Evolutionary conservation across 2,113 vertebrate genomes (phyloP).

Genomic region (Clarias gariepinus): DNA sequence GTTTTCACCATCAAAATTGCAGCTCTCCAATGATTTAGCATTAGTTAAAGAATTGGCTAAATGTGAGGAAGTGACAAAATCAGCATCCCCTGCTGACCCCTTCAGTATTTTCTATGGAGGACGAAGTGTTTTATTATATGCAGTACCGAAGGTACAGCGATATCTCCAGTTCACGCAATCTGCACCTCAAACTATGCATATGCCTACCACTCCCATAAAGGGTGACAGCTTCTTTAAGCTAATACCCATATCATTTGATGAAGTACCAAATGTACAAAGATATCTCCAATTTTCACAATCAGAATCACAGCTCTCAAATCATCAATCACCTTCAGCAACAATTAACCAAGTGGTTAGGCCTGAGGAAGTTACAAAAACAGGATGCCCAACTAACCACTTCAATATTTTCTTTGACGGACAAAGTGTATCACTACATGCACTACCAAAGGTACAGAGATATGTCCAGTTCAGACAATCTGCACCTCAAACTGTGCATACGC

Average conservation of each 20-base stretch:
- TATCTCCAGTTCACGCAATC: slow-evolving; percentile 12
- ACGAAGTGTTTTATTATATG: not conserved
- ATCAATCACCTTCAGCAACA: not conserved
- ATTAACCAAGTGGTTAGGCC: not conserved
- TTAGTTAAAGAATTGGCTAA: not conserved
- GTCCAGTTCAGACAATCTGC: slow-evolving; percentile 27
- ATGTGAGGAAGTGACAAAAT: not conserved
- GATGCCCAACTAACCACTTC: not conserved
- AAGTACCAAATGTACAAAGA: slow-evolving; percentile 30
- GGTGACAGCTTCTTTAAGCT: not conserved
- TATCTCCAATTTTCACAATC: slow-evolving; percentile 28
- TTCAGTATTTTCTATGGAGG: not conserved
- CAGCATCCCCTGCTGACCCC: not conserved
- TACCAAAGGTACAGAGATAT: slow-evolving; percentile 37
- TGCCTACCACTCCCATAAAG: not conserved
- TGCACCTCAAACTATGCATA: not conserved
- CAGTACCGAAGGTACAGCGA: not conserved
- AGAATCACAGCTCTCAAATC: not conserved
- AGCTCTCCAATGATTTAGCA: not conserved
- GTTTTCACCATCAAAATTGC: slow-evolving; percentile 13
- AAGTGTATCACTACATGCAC: not conserved
- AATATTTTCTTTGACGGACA: not conserved
- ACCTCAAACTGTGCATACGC: not conserved
- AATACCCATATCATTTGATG: slow-evolving; percentile 3
- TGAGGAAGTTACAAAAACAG: not conserved